Evolutionary conservation across 2,888 invertebrate genomes (phyloP).

Genomic region (Nesidiocoris tenuis): DNA sequence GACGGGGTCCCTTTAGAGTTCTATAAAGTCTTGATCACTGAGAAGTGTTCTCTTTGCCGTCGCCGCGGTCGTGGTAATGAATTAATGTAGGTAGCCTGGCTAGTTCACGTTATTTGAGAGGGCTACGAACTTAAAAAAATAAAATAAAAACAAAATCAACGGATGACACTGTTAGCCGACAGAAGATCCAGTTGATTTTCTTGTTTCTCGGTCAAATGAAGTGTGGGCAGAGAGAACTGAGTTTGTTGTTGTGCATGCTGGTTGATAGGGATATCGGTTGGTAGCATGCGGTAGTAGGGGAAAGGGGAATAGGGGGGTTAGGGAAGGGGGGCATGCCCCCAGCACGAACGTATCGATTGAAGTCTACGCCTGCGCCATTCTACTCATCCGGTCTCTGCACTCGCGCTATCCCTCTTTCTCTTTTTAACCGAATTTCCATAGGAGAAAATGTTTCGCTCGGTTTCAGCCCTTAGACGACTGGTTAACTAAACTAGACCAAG

Average conservation of each 20-base stretch:
- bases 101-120: not conserved
- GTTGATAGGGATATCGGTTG: not conserved
- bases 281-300: too few relatives aligned
- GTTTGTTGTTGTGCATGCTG: not conserved
- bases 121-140: not conserved
- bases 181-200: not conserved
- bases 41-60: not conserved
- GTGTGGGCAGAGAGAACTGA: not conserved
- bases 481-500: too few relatives aligned
- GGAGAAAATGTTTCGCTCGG: too few relatives aligned
- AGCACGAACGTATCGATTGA: not conserved
- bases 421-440: too few relatives aligned
- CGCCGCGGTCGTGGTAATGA: not conserved
- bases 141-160: not conserved
- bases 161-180: not conserved
- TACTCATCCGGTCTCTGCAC: not conserved
- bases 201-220: not conserved
- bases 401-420: too few relatives aligned
- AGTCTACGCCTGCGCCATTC: not conserved
- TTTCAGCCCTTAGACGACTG: too few relatives aligned
- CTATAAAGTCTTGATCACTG: too few relatives aligned
- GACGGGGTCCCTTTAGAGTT: too few relatives aligned
- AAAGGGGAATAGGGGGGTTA: too few relatives aligned
- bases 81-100: not conserved
- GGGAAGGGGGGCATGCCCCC: not conserved